Evolutionary conservation across 2,888 invertebrate species (phyloP).

Genomic region (Masnerella sp.): DNA sequence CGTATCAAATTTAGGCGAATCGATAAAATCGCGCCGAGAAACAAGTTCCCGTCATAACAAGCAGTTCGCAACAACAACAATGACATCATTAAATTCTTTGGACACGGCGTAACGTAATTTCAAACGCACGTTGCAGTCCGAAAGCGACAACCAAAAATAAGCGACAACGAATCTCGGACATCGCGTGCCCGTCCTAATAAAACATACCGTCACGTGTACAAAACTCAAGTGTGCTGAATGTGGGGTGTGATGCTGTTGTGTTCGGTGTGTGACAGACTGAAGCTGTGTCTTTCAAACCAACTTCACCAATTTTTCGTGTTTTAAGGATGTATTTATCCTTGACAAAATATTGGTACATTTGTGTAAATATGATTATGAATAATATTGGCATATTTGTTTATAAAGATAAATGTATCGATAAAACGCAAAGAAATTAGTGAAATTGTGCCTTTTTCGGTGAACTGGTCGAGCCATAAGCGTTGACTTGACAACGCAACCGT

Average conservation of each 20-base stretch:
- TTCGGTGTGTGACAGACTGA: constrained; percentile 72
- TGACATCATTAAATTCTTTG: too few relatives aligned
- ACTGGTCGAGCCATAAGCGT: too few relatives aligned
- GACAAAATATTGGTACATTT: too few relatives aligned
- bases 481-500: too few relatives aligned
- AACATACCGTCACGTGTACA: constrained; percentile 27
- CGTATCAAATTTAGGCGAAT: constrained; percentile 27
- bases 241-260: constrained; percentile 66
- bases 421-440: too few relatives aligned
- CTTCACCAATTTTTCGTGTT: not conserved
- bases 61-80: too few relatives aligned
- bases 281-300: constrained; percentile 9
- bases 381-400: too few relatives aligned
- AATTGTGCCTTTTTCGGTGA: too few relatives aligned
- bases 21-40: constrained; percentile 2
- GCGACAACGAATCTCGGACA: constrained; percentile 20
- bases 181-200: constrained; percentile 29
- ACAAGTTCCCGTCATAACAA: too few relatives aligned
- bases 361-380: too few relatives aligned
- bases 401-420: too few relatives aligned
- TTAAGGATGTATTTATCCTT: too few relatives aligned
- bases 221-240: constrained; percentile 44
- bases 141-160: constrained; percentile 24
- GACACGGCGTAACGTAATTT: not conserved
- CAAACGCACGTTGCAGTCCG: constrained; percentile 4